Evolutionary conservation across 2,888 invertebrate species (phyloP), one percentile per base, ranked within the genome.

Genomic region (Drosophila subquinaria): DNA sequence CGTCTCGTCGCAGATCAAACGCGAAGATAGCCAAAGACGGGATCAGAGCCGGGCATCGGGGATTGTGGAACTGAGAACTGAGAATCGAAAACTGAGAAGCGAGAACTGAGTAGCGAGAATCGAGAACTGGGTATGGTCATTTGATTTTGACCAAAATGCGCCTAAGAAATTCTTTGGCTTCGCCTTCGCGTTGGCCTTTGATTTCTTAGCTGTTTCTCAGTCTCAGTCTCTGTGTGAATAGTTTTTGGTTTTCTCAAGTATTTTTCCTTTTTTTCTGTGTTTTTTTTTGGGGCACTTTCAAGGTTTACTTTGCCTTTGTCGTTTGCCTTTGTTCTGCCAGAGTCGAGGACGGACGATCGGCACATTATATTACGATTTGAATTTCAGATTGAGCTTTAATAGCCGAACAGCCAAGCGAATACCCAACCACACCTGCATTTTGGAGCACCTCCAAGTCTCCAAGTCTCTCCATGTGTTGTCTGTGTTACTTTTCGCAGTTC

Each of bases 361-460:
- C 79, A 80, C 86, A 82, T 82, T 79, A 80, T 76, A 88, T 85
- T 80, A 65, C 87, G 87, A 87, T 87, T 87, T 87, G 87, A 87
- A 89, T 85, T 87, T 87, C 89, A 89, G 87, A 87, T 87, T 87
- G 87, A 89, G 89, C 82, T 88, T 87, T 87, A 88, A 88, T 89
- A 82, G 89, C 89, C 83, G 63, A 52, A 53, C 75, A 55, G 45
- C 56, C 61, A 23, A 35, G 20, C 67, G 23, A 10, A 23, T 43
- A 9, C 40, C 23, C 2, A 76, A 77, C 78, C 81, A 81, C 81
- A 81, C 81, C 81, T 81, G 81, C 82, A 80, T 76, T 64, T 65
- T 48, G 52, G 30, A 30, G 55, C 53, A 53, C 45, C 50, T 62
- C 30, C 36, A 15, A 56, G 13, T 13, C 33, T 23, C 9, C 48